Evolutionary conservation across 1,140 invertebrate genomes (phyloP).

Genomic region (Drosophila miranda): DNA sequence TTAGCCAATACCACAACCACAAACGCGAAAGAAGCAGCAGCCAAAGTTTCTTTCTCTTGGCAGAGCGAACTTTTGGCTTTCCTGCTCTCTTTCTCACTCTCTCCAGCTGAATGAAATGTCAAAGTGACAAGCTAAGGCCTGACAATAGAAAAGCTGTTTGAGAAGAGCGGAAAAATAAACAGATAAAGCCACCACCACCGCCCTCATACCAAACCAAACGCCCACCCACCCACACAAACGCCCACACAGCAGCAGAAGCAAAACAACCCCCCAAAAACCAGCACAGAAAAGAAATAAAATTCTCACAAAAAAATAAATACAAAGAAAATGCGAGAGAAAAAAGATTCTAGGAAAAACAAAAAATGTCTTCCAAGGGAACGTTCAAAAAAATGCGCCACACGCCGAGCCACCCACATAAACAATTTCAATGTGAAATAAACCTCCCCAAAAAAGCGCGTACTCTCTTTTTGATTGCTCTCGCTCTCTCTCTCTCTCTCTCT

Average conservation of each 20-base stretch:
- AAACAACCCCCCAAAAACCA: constrained; percentile 29
- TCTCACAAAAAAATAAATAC: constrained; percentile 7
- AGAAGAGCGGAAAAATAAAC: constrained; percentile 60
- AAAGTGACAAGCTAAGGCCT: constrained; percentile 53
- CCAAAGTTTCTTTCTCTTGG: neutral
- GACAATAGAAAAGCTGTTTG: constrained; percentile 31
- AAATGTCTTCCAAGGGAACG: too few species aligned
- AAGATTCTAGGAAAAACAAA: neutral
- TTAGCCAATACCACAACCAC: neutral
- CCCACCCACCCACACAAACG: neutral
- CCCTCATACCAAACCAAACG: neutral
- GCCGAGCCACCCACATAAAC: neutral
- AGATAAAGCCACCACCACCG: constrained; percentile 54
- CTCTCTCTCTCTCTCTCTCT: neutral
- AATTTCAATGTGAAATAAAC: neutral
- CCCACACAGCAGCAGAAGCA: neutral
- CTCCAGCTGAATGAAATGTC: constrained; percentile 48
- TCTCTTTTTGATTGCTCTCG: neutral
- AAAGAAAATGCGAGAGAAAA: neutral
- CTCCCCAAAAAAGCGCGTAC: neutral
- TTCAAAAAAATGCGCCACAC: constrained; percentile 18
- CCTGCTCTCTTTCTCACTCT: neutral
- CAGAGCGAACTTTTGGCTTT: neutral
- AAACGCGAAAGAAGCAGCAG: too few species aligned
- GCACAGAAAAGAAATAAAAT: constrained; percentile 20